Evolutionary conservation across 2,888 invertebrate species (phyloP), one percentile per base, ranked within the genome.

Genomic region (Agonopterix alstromeriana): DNA sequence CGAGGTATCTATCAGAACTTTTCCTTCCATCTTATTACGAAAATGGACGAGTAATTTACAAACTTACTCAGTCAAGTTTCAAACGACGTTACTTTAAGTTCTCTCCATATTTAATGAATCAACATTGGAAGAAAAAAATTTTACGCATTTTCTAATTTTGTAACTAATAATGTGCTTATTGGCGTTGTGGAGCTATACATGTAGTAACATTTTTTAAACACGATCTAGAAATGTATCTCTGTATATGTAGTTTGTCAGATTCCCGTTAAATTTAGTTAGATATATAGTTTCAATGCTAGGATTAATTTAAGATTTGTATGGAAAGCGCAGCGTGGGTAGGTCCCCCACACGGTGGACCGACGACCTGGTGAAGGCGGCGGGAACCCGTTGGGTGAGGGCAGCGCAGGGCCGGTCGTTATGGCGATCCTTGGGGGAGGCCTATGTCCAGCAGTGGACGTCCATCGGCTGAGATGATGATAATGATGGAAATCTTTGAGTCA

Each of bases 61-160:
- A 49, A 45, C 45, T 44, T 41, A n/a, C 42, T 9, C 10, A 56
- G 52, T 48, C 48, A 67, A 73, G 56, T 76, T 70, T 61, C 54
- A 58, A 73, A 73, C 63, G 65, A 70, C 61, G 61, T 67, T 64
- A 67, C 64, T 64, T 57, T 60, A 64, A 75, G 73, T 61, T 73
- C 70, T 54, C 48, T 48, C 53, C 62, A 60, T 67, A 63, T 71
- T 70, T 69, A 73, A 73, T 71, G 71, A 77, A 73, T 73, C 68
- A 68, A 66, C 70, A 72, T 69, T 49, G 50, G 44, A 50, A 59
- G 58, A 63, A 38, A 27, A 38, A 43, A 12, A 42, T 44, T 48
- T 44, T 50, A 45, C 36, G 40, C 43, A 27, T 48, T 51, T 51
- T 36, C 3, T 38, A 38, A 38, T 38, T 38, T 38, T 9, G 38